A percentile compares a stretch with the other conserved stretches of the same genome.
These are phyloP conservation scores for Phenganax marumi DNA, from an alignment of 92 coral and sea anemone species.

Conservation along the genomic window DNA sequence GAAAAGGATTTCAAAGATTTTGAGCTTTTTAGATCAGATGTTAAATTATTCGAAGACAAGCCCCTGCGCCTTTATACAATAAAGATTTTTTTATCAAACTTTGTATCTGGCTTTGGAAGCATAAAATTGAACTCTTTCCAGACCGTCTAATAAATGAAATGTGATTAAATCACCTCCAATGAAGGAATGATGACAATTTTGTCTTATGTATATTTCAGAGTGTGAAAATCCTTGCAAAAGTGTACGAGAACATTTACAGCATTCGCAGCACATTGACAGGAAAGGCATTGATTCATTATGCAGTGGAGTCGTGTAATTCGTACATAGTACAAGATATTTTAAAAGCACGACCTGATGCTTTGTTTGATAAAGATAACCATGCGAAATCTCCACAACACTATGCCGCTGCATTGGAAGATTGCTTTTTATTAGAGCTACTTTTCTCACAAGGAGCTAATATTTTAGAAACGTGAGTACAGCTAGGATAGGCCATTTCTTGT, in stretches of 20 bases:
- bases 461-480: slow-evolving; percentile 20
- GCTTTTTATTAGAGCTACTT: not conserved
- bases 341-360: slow-evolving; percentile 20
- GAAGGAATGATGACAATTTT: no score
- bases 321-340: slow-evolving; percentile 26
- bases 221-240: not conserved
- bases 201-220: slow-evolving; percentile 8
- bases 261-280: slow-evolving; percentile 15
- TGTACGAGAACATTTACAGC: slow-evolving; percentile 1
- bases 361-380: slow-evolving; percentile 8
- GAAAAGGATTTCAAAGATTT: no score
- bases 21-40: no score
- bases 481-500: not conserved
- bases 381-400: slow-evolving; percentile 23
- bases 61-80: no score
- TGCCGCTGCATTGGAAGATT: slow-evolving; percentile 2
- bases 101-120: no score
- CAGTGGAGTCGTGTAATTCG: slow-evolving; percentile 2
- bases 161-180: no score
- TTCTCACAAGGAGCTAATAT: slow-evolving; percentile 21
- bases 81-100: no score
- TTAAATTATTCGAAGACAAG: no score
- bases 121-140: no score
- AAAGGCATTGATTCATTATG: slow-evolving; percentile 19
- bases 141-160: no score